These are phyloP conservation scores for Geophilus truncorum DNA, from an alignment of 2,888 invertebrate genomes.

Conservation along the genomic window DNA sequence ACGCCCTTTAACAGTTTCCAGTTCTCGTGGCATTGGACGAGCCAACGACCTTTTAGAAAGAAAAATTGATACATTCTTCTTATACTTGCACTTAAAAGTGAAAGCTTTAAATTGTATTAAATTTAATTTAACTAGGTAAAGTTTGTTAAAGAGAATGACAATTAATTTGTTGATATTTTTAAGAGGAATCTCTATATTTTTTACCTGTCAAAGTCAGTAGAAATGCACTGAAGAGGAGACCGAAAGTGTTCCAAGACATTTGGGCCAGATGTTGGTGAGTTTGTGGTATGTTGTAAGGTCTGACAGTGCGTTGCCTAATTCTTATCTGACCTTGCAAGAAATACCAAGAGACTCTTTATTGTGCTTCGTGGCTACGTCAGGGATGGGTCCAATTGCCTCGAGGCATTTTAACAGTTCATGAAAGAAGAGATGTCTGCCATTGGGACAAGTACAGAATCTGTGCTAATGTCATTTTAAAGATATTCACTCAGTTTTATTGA, in stretches of 20 bases:
- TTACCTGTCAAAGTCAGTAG: not conserved
- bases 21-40: not conserved
- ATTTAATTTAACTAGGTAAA: no score
- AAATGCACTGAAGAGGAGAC: not conserved
- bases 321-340: not conserved
- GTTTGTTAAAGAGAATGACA: no score
- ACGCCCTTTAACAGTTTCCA: not conserved
- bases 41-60: not conserved
- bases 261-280: not conserved
- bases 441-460: not conserved
- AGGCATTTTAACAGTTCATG: not conserved
- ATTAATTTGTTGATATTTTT: not conserved
- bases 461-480: not conserved
- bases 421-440: not conserved
- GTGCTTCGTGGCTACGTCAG: not conserved
- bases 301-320: not conserved
- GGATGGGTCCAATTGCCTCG: not conserved
- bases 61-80: not conserved
- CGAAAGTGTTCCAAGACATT: not conserved
- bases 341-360: not conserved
- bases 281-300: not conserved
- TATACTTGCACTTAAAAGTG: no score
- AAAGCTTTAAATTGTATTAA: not conserved
- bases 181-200: not conserved
- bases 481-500: no score